Evolutionary conservation across 1,140 invertebrate species (phyloP).

Genomic region (Cephus cinctus): DNA sequence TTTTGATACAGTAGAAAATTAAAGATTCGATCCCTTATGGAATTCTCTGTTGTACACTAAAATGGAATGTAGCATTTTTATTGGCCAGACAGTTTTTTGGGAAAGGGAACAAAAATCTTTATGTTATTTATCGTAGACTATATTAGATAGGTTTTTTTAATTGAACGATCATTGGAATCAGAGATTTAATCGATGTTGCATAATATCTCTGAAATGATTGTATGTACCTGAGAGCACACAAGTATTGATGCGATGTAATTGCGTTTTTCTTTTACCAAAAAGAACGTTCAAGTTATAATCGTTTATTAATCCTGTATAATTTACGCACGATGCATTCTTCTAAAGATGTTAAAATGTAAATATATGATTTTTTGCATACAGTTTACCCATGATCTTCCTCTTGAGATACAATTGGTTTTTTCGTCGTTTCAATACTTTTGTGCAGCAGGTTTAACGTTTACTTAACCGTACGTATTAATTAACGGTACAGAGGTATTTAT

Average conservation of each 20-base stretch:
- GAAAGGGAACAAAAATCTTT: slow-evolving; percentile 21
- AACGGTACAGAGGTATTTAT: too few species aligned
- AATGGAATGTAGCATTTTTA: slow-evolving; percentile 25
- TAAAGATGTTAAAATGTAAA: too few species aligned
- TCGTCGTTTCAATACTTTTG: too few species aligned
- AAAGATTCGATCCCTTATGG: slow-evolving; percentile 18
- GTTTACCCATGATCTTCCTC: too few species aligned
- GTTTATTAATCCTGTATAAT: too few species aligned
- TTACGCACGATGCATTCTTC: too few species aligned
- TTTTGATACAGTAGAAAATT: slow-evolving; percentile 24
- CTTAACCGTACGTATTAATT: too few species aligned
- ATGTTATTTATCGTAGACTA: slow-evolving; percentile 9
- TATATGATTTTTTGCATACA: too few species aligned
- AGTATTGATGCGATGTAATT: neutral
- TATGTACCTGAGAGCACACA: neutral
- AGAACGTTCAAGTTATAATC: too few species aligned
- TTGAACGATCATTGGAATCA: neutral
- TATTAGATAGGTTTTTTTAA: slow-evolving; percentile 5
- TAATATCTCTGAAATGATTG: neutral
- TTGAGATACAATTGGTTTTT: too few species aligned
- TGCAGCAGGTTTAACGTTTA: too few species aligned
- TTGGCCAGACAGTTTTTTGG: slow-evolving; percentile 12
- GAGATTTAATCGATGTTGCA: neutral
- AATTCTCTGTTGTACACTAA: slow-evolving; percentile 26
- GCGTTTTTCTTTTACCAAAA: neutral